A percentile compares a stretch with the other conserved stretches of the same genome.
phyloP scores from a whole-genome alignment of 2,888 invertebrate species.

The Napeogenes inachia region DNA sequence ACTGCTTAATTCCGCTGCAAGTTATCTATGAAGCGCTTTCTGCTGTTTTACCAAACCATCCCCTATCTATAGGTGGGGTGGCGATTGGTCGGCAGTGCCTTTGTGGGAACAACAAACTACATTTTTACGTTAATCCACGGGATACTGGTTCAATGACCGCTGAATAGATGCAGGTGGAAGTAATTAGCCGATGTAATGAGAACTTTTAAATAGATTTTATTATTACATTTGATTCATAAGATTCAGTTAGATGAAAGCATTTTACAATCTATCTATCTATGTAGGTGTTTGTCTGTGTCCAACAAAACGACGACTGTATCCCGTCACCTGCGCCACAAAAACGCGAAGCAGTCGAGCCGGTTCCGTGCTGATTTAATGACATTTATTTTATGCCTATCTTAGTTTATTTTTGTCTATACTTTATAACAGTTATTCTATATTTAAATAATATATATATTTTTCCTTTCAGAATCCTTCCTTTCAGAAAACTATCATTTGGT shows the following conservation, averaged over 20 bases:
- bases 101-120: conserved; percentile 60
- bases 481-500: too few species aligned
- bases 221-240: background rate
- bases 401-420: conserved; percentile 13
- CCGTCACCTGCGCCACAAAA: conserved; percentile 71
- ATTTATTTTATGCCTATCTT: conserved; percentile 40
- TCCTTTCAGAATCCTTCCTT: too few species aligned
- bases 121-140: conserved; percentile 67
- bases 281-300: conserved; percentile 58
- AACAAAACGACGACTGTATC: conserved; percentile 59
- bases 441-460: background rate
- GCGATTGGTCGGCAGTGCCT: conserved; percentile 62
- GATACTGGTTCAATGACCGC: conserved; percentile 61
- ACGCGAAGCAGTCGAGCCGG: conserved; percentile 44
- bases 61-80: conserved; percentile 64
- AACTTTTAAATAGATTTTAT: background rate
- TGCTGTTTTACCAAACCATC: conserved; percentile 47
- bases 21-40: conserved; percentile 60
- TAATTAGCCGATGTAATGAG: conserved; percentile 23
- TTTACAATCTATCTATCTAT: conserved; percentile 24
- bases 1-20: conserved; percentile 5
- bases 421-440: background rate
- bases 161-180: conserved; percentile 33
- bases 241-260: background rate
- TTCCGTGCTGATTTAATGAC: conserved; percentile 51